A percentile compares a stretch with the other conserved stretches of the same genome.
Conservation (phyloP, 1,140 invertebrate species). For the Drosophila kepulauana region DNA sequence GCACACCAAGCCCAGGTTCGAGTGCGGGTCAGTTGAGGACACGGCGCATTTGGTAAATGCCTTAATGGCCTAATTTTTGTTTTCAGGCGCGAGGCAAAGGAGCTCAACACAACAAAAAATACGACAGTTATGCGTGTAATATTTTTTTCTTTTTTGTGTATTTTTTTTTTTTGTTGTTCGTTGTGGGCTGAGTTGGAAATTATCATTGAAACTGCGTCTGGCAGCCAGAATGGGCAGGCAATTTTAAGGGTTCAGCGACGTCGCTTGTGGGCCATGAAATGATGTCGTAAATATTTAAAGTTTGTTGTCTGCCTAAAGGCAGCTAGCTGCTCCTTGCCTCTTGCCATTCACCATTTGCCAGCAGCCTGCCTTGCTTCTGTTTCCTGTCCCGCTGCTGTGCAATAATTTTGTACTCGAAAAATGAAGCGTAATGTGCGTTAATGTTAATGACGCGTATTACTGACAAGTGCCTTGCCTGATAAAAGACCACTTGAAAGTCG, state of each 20-base stretch:
- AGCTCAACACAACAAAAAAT: conserved; percentile 17
- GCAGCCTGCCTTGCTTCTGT: neutral
- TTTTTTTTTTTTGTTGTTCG: conserved; percentile 16
- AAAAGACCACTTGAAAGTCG: conserved; percentile 54
- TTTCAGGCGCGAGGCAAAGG: conserved; percentile 46
- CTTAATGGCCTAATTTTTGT: conserved; percentile 83
- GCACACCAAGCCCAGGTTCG: conserved; percentile 28
- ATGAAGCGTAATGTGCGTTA: conserved; percentile 82
- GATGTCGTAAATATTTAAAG: conserved; percentile 83
- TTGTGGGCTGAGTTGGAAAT: conserved; percentile 48
- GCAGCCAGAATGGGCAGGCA: conserved; percentile 18
- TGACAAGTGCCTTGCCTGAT: conserved; percentile 70
- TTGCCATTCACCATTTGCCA: conserved; percentile 6
- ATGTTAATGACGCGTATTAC: conserved; percentile 84
- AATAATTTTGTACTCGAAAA: conserved; percentile 80
- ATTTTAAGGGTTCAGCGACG: conserved; percentile 67
- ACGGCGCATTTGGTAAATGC: conserved; percentile 81
- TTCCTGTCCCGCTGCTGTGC: conserved; percentile 30
- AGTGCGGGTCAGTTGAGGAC: conserved; percentile 63
- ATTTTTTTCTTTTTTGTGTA: conserved; percentile 63
- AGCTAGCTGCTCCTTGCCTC: conserved; percentile 18
- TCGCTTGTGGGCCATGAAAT: conserved; percentile 80
- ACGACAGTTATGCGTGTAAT: conserved; percentile 83
- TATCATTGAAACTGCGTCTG: conserved; percentile 67
- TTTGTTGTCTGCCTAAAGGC: conserved; percentile 64